Conservation (phyloP, 2,113 vertebrate species). For the Boulengeromyrus knoepffleri region DNA sequence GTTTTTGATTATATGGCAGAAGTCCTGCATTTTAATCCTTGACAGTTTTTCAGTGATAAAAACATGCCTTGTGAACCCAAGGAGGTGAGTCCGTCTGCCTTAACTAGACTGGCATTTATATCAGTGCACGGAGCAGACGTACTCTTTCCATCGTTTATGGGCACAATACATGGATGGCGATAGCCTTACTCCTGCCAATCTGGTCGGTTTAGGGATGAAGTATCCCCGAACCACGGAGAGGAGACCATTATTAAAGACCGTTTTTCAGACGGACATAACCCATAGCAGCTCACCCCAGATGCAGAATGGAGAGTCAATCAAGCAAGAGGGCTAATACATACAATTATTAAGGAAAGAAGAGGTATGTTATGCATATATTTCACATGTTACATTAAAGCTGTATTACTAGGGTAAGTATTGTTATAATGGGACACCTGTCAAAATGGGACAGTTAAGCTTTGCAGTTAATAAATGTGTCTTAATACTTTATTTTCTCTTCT, state of each 20-base stretch:
- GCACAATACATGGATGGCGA: conserved; percentile 69
- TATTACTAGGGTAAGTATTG: no score
- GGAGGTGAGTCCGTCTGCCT: background rate
- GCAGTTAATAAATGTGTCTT: background rate
- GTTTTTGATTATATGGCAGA: background rate
- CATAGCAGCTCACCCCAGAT: background rate
- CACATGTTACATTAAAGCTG: no score
- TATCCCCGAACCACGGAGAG: background rate
- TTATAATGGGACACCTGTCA: no score
- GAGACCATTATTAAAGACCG: background rate
- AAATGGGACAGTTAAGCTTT: no score
- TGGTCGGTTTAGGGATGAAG: conserved; percentile 67
- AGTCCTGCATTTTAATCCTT: background rate
- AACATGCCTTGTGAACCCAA: background rate
- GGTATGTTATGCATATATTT: no score
- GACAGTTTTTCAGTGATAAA: background rate
- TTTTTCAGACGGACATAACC: no score
- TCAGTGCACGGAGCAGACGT: background rate
- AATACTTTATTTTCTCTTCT: background rate
- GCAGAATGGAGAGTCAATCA: no score
- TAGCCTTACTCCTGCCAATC: conserved; percentile 61
- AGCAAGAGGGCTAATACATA: no score
- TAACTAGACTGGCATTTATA: background rate
- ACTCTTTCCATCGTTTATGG: conserved; percentile 23
- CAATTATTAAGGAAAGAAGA: no score